Base-by-base conservation (phyloP, 2,797 vertebrate genomes). In the Leptodactylus fallax region DNA sequence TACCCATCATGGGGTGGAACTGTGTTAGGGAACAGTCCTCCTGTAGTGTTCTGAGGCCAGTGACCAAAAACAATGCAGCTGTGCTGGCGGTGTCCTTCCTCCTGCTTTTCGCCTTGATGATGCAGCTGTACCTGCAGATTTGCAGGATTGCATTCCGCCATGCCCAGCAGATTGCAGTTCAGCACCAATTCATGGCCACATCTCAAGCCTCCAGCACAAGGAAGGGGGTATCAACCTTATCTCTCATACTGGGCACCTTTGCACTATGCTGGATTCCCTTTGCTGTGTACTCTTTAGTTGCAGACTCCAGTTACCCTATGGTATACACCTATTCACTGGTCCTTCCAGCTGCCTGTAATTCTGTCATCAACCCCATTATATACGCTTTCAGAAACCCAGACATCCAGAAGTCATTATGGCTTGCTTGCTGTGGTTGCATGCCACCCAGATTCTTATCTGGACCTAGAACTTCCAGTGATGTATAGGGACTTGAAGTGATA, bases 101-200 rank as follows among this genome's bases (percentile, higher is more conserved):
- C 76, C 95, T 98, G 7, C 95, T 98, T 79, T 97, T 98, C 67
- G 96, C 96, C 61, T 94, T 97, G 67, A 97, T 98, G 95, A 95
- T 96, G 95, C 97, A 98, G 94, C 96, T 98, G 27, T 97, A 98
- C 94, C 95, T 97, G 89, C 97, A 97, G 90, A 98, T 98, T 93
- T 98, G 97, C 94, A 95, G 95, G 90, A 97, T 98, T 80, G 97
- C 97, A 90, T 96, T 96, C 90, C 96, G 97, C 85, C 97, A 98
- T 51, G 97, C 97, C 0, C 97, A 98, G 92, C 97, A 98, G 94
- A 98, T 98, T 19, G 97, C 97, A 3, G 96, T 97, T 91, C 97
- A 98, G 94, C 96, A 96, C 90, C 97, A 98, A 91, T 97, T 97
- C 61, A 91, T 96, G 91, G 96, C 96, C 93, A 95, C 96, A 79